Base-by-base conservation (phyloP, 2,888 invertebrate genomes). In the Melanophora roralis region DNA sequence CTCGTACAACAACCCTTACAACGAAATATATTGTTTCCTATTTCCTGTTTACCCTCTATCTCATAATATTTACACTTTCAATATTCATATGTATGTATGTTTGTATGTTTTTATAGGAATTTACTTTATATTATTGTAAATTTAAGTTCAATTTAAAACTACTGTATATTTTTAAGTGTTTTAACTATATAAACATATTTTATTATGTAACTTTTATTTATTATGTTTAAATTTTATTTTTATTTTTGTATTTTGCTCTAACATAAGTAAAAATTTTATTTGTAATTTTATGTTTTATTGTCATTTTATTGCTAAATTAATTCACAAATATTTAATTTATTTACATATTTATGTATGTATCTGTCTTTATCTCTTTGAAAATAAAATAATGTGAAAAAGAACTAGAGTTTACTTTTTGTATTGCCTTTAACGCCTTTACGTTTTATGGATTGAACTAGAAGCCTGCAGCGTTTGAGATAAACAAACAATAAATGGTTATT, bases 401-500 rank as follows among this genome's bases (percentile, higher is more conserved):
- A 34, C 34, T 19, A 59, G 40, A 21, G 21, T 21, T 23, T 71
- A 11, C 32, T 49, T 40, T 53, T 32, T 19, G n/a, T 53, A 60
- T 47, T 76, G 59, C 12, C 36, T 47, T 14, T 57, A 57, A 73
- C 21, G 21, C 40, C n/a, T 4, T 65, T 40, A n/a, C 36, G 14
- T 59, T 74, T 45, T 77, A 59, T 75, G 73, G 77, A 75, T 79
- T 79, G 79, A 79, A 78, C 78, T 73, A 62, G 68, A 68, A 68
- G 75, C 23, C 71, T 71, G 69, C 60, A 67, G 57, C 43, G 68
- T 73, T 68, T 73, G 59, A 82, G 81, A 82, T 74, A 67, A 84
- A 55, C 45, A 60, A 64, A 55, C 3, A 53, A n/a, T 12, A 21
- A 55, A 47, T 36, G 47, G 12, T 27, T 65, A 12, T 32, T 38